phyloP scores from a whole-genome alignment of 2,888 invertebrate genomes.

The Orthonevra nobilis region DNA sequence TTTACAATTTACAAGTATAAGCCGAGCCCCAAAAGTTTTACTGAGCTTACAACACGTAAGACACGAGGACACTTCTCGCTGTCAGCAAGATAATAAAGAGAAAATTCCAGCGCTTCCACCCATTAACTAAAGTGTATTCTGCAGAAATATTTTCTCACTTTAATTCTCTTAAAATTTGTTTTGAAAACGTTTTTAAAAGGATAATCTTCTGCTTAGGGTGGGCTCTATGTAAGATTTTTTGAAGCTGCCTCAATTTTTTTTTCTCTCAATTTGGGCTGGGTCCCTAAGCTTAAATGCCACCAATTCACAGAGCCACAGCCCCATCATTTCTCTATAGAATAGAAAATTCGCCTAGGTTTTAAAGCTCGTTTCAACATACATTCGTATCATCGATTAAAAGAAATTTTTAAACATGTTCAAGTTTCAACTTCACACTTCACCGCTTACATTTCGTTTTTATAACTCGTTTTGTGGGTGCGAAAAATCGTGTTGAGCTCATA shows the following conservation, averaged over 20 bases:
- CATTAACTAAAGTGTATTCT: too few relatives aligned
- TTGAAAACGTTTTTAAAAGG: constrained; percentile 25
- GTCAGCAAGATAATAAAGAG: too few relatives aligned
- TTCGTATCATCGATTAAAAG: neutral
- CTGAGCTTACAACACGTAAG: too few relatives aligned
- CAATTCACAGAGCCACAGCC: constrained; percentile 56
- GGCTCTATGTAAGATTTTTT: constrained; percentile 11
- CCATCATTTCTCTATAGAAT: constrained; percentile 11
- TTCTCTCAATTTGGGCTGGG: constrained; percentile 60
- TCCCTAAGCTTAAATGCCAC: constrained; percentile 22
- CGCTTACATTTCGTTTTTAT: too few relatives aligned
- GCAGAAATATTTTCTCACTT: constrained; percentile 33
- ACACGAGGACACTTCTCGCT: too few relatives aligned
- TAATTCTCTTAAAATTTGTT: constrained; percentile 42
- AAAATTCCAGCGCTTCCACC: too few relatives aligned
- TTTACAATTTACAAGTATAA: too few relatives aligned
- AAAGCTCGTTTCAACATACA: constrained; percentile 3
- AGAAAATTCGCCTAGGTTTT: constrained; percentile 14
- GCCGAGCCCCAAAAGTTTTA: too few relatives aligned
- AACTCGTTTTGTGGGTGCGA: too few relatives aligned
- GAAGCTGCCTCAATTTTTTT: constrained; percentile 15
- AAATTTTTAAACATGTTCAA: too few relatives aligned
- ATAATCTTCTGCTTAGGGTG: constrained; percentile 28
- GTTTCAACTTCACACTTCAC: too few relatives aligned
- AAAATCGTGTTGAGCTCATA: too few relatives aligned